Evolutionary conservation across 2,797 vertebrate genomes (phyloP).

Genomic region (Sylvia borin): DNA sequence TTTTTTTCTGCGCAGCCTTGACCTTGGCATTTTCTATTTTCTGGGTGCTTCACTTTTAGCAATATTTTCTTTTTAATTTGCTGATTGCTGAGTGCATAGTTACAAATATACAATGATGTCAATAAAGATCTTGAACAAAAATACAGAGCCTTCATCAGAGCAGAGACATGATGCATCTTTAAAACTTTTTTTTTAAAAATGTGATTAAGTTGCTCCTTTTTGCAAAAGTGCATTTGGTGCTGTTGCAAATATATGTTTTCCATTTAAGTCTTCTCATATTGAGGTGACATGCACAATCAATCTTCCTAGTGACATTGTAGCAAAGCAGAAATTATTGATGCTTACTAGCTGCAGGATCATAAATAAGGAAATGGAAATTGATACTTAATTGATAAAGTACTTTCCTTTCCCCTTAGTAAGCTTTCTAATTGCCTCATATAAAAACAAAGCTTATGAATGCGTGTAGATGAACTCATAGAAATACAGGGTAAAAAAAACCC

Average conservation of each 20-base stretch:
- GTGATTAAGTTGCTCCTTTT: slow-evolving; percentile 46
- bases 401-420: slow-evolving; percentile 78
- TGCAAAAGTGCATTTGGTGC: slow-evolving; percentile 80
- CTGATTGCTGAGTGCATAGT: not conserved
- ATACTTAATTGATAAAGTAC: slow-evolving; percentile 91
- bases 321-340: slow-evolving; percentile 88
- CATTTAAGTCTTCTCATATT: slow-evolving; percentile 89
- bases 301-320: slow-evolving; percentile 88
- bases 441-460: not conserved
- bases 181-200: slow-evolving; percentile 35
- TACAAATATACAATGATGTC: not conserved
- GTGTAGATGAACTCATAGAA: not conserved
- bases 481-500: not conserved
- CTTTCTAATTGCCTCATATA: slow-evolving; percentile 42
- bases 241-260: slow-evolving; percentile 86
- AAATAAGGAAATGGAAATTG: slow-evolving; percentile 90
- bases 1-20: not conserved
- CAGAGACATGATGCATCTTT: not conserved
- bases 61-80: not conserved
- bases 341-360: slow-evolving; percentile 86
- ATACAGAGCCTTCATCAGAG: not conserved
- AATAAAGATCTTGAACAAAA: not conserved
- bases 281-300: slow-evolving; percentile 87
- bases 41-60: not conserved
- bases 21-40: not conserved